Evolutionary conservation across 1,140 invertebrate species (phyloP), one percentile per base, ranked within the genome.

Genomic region (Neodiprion fabricii): DNA sequence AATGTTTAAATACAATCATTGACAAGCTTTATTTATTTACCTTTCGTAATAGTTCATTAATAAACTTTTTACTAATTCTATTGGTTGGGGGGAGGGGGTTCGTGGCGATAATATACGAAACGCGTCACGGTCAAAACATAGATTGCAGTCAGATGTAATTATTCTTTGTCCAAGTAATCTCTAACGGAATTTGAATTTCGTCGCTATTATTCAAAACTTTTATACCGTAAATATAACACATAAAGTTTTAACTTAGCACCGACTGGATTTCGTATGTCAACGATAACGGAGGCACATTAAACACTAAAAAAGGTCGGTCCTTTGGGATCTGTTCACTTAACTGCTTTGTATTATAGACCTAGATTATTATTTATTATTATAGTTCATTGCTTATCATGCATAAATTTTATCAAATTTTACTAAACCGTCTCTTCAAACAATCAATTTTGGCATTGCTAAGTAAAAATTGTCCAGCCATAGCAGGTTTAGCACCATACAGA

Each of bases 11-110:
- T 87, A 87, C 84, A 86, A 85, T 86, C 80, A 86, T 85, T 85
- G 84, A 84, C 84, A 86, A 85, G 84, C 84, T 83, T 86, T 86
- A 86, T 86, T 86, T 80, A 78, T 85, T 84, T 85, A 84, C 81
- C 83, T 84, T 82, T 81, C 81, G 82, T 85, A 85, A 83, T 84
- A 86, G 83, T 85, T 78, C 85, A 83, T 83, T 82, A 81, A 76
- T 78, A 83, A 82, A 82, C 85, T 85, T 81, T 77, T 80, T 80
- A 80, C 81, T 85, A 85, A 84, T 83, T 84, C 80, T 83, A 85
- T 81, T 80, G 83, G 81, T 81, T 76, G 53, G 53, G 53, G 11
- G 11, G 53, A 17, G n/a, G 53, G 11, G 7, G 53, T 12, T 61
- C 28, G 28, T 40, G 28, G 28, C 28, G 28, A 40, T 40, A 40